A percentile compares a stretch with the other conserved stretches of the same genome.
phyloP scores from a whole-genome alignment of 2,113 vertebrate genomes.

The Nannospalax galili region DNA sequence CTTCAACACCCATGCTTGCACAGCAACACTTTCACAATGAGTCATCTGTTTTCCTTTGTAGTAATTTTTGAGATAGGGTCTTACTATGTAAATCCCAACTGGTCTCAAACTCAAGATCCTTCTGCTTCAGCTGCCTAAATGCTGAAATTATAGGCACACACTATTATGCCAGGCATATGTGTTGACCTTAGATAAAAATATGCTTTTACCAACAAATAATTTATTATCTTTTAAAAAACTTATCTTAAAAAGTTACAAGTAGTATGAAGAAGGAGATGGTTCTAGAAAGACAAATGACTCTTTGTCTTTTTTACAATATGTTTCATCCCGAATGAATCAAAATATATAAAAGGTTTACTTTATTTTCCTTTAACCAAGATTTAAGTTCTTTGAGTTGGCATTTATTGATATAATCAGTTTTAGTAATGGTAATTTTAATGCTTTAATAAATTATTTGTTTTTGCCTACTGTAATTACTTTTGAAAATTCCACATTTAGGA shows the following conservation, averaged over 20 bases:
- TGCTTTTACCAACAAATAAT: constrained; percentile 25
- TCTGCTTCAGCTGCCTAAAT: too few species aligned
- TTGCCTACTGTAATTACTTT: constrained; percentile 47
- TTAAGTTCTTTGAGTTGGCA: constrained; percentile 11
- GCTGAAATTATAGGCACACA: too few species aligned
- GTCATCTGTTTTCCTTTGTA: too few species aligned
- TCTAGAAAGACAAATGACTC: neutral
- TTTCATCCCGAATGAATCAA: too few species aligned
- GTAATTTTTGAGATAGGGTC: neutral
- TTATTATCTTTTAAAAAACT: constrained; percentile 45
- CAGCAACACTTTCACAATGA: neutral
- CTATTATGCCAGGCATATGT: neutral
- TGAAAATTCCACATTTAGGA: constrained; percentile 32
- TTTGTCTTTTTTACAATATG: constrained; percentile 50
- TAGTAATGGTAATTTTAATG: constrained; percentile 27
- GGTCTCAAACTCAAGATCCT: too few species aligned
- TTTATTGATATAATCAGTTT: constrained; percentile 16
- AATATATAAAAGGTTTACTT: constrained; percentile 46
- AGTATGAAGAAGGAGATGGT: too few species aligned
- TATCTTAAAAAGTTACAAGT: constrained; percentile 48
- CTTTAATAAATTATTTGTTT: constrained; percentile 54
- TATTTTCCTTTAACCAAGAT: neutral
- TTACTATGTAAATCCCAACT: neutral
- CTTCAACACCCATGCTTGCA: too few species aligned
- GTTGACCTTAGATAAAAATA: constrained; percentile 58